Base-by-base conservation (phyloP, 2,888 invertebrate genomes). In the Cataglyphis altisquamis region DNA sequence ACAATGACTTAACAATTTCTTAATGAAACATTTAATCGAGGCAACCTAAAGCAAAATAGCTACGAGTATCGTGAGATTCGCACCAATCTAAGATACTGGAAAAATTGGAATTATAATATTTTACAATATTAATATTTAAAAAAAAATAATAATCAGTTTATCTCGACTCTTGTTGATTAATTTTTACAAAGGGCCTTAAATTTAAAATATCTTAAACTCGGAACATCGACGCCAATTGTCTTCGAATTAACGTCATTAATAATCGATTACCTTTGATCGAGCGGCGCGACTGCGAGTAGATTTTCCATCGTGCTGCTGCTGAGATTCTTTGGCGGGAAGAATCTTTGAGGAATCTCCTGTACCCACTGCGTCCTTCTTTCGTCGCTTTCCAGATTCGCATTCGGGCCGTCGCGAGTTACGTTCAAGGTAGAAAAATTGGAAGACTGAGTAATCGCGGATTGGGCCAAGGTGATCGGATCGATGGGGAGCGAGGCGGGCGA, bases 201-300 rank as follows among this genome's bases (percentile, higher is more conserved):
- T 32, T 15, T 3, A 36, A 21, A 70, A 36, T 72, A 25, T 39
- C 12, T 15, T 1, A 72, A 57, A 32, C 41, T 45, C 21, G 6
- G 45, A n/a, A 36, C 18, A 55, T 12, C 5, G n/a, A 21, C 41
- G n/a, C 55, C 39, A n/a, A 32, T 15, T 25, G 18, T 45, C 18
- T 8, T 32, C 32, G 9, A 29, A 18, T 41, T 70, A 70, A 70
- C 18, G 3, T 21, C 12, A 25, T 78, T 60, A 78, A 78, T 41
- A 21, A 66, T 29, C 8, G 52, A 78, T 88, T 90, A 94, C 94
- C 93, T 93, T 84, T 91, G 92, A 88, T 94, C 94, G 89, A 94
- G 91, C 48, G 94, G 94, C 73, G 91, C 93, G 85, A 94, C 87
- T 29, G 91, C 92, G 78, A 94, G 87, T 25, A 94, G 86, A 90